Evolutionary conservation across 2,113 vertebrate species (phyloP), one percentile per base, ranked within the genome.

Genomic region (Electrona antarctica): DNA sequence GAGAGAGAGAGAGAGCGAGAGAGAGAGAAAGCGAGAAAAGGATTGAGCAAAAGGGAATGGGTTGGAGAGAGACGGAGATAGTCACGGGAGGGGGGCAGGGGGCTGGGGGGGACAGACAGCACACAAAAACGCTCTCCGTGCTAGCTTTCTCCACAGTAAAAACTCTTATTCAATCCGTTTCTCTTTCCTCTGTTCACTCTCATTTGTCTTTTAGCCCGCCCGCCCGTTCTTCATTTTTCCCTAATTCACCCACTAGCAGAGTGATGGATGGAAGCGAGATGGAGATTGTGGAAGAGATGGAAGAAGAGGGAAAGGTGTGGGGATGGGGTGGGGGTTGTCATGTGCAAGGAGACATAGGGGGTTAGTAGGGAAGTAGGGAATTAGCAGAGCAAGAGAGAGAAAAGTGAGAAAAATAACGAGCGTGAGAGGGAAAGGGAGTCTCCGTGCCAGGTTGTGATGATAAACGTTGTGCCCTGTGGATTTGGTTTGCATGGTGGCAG

Each of bases 81-180:
- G 28, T 8, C 54, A 65, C 66, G 74, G 21, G 21, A 71, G 77
- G 66, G 56, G 67, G 81, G 81, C 80, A 60, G 60, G 67, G 10
- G n/a, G n/a, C n/a, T n/a, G n/a, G n/a, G 13, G 12, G 11, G 41
- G 12, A n/a, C 7, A 49, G 12, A 33, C 54, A 87, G 86, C 88
- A 84, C 21, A 63, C 80, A 78, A 77, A n/a, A 80, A 6, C 64
- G 87, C 81, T 82, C 84, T 77, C 82, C 77, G 79, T 59, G 60
- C 77, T 74, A 70, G 45, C 78, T 71, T 81, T 80, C 72, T 77
- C 62, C 72, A 80, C 77, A 79, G 79, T 74, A 64, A 54, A 73
- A 29, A n/a, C 80, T 85, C 68, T 83, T 54, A 70, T 56, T 87
- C 68, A 86, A 84, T 76, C 66, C 54, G 69, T 79, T 79, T 81